Evolutionary conservation across 1,140 invertebrate species (phyloP), one percentile per base, ranked within the genome.

Genomic region (Dreissena rostriformis): DNA sequence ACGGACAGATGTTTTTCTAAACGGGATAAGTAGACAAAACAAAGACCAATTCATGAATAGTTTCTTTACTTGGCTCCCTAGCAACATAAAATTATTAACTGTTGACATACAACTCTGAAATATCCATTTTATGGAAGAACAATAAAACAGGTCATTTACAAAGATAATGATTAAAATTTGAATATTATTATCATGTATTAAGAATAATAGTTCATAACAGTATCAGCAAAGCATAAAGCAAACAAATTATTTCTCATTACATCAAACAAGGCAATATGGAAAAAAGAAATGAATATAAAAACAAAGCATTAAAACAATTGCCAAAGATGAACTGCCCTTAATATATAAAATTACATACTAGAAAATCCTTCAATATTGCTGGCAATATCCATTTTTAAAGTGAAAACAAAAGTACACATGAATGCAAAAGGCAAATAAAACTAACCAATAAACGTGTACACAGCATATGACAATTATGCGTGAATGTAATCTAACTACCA

Each of bases 71-170:
- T 19, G 22, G 57, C 57, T 61, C 57, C 57, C 22, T 61, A 61
- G 57, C 57, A 61, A 61, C 57, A n/a, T 61, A 61, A 61, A 61
- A 61, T n/a, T 61, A 61, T n/a, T 61, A 61, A 61, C 57, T 61
- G 17, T 61, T 61, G 57, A 61, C 57, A 61, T 61, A 61, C 22
- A 61, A 24, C 57, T 61, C 57, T n/a, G 17, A 61, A 57, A n/a
- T 61, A 61, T 61, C 57, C 57, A 61, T 61, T 24, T 61, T 61
- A 61, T 61, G 57, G 57, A 61, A 61, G 57, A 61, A 61, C 22
- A 61, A 24, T 61, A n/a, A 61, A 61, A 61, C 57, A 61, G 57
- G 17, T 19, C 22, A 61, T n/a, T 61, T 61, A 61, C 17, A 19
- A 61, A 61, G 39, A 39, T 39, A 39, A 39, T 39, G 39, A 39